Evolutionary conservation across 37 sponge, comb jelly and placozoan genomes (phyloP), one percentile per base, ranked within the genome.

Genomic region (Corticium candelabrum): DNA sequence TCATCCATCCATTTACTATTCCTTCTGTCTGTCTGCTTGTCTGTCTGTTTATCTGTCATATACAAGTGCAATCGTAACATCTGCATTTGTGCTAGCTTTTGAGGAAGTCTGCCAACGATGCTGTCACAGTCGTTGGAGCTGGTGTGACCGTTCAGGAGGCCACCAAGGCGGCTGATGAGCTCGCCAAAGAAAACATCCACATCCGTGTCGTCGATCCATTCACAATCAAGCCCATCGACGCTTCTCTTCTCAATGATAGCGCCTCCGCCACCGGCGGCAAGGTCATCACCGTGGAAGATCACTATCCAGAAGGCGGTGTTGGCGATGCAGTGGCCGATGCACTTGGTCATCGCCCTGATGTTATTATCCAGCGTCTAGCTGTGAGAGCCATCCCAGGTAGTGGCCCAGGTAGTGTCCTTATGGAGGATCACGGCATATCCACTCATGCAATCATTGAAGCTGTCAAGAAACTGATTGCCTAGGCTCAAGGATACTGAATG

Each of bases 311-410:
- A 68, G 98, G 96, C 86, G 99, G 99, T 80, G 82, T 97, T 67
- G 99, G 99, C 38, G 99, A 94, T 69, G 99, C 95, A 68, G 99
- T 97, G 37, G 88, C 87, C 40, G 95, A 86, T 82, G 95, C 90
- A 38, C 82, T 94, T 37, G 78, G 82, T 40, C 86, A 81, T 38
- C 86, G 89, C 70, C 62, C 41, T 27, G 88, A 84, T 34, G 76
- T 87, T 71, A 2, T 15, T 39, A 83, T 94, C 31, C 85, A 74
- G 38, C 86, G 88, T 56, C 81, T 97, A n/a, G 92, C 95, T 1
- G 93, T 97, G 41, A 81, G 82, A 0, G 89, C 80, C n/a, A 84
- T 97, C 38, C 93, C 99, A 4, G 83, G 92, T 40, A 86, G 88
- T 74, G 99, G 99, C 29, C 90, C 92, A 29, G 86, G 89, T 34